Base-by-base conservation (phyloP, 2,888 invertebrate genomes). In the Cheilosia vulpina region DNA sequence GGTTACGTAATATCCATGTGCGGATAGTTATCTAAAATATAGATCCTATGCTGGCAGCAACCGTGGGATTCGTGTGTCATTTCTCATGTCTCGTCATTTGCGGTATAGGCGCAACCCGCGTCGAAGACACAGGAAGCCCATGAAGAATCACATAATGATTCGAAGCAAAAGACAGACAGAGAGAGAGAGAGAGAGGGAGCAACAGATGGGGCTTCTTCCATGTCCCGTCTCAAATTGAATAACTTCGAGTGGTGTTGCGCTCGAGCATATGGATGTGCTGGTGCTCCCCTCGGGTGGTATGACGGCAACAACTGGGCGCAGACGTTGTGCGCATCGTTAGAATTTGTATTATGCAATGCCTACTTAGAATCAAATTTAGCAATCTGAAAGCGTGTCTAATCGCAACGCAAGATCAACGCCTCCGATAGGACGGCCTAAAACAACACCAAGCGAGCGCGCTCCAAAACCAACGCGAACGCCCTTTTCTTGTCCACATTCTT, bases 61-160 rank as follows among this genome's bases (percentile, higher is more conserved):
- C 68, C 71, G 66, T 81, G 81, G 65, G 76, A 85, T 77, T 85
- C 76, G 81, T 81, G 80, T 85, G 76, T 81, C 85, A 85, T 81
- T 85, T 85, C 69, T 81, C 85, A 77, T 76, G 81, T 76, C 81
- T 81, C 81, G 71, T 85, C 85, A 80, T 71, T 72, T 76, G 81
- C 57, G 73, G 69, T 63, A 50, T 52, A 58, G 68, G 63, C 60
- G 52, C 45, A 43, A 4, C 24, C n/a, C 43, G 27, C n/a, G 27
- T 58, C 65, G 47, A 72, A 57, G 62, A 69, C 79, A 69, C 79
- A 79, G 73, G 79, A 75, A 75, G 73, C 68, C 68, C 68, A 69
- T 69, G 73, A 50, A 17, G 58, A 52, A 58, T 50, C 69, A 47
- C 63, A 58, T 73, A 72, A 78, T 78, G 72, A 78, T 57, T 66